Evolutionary conservation across 30 jellyfish, hydroid and myxozoan species (phyloP).

Genomic region (Nemopilema nomurai): DNA sequence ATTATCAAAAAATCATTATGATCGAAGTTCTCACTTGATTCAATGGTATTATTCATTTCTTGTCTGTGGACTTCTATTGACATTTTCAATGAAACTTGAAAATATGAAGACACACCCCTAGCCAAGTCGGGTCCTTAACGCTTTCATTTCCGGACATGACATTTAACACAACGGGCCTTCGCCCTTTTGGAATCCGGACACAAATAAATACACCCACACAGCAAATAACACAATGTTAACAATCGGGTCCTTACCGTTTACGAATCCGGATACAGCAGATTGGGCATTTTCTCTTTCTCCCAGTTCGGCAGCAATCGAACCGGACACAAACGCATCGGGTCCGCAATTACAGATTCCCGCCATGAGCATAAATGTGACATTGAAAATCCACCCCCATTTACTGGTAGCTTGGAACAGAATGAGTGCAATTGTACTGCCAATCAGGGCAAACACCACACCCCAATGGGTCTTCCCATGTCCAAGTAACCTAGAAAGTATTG

Average conservation of each 20-base stretch:
- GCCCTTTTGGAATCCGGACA: too few species aligned
- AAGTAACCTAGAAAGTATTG: constrained; percentile 52
- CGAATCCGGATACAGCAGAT: constrained; percentile 98
- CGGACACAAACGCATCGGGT: constrained; percentile 96
- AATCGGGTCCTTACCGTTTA: constrained; percentile 73
- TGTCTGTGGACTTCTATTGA: too few species aligned
- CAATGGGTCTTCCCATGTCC: constrained; percentile 91
- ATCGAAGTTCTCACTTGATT: too few species aligned
- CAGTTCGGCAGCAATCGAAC: constrained; percentile 95
- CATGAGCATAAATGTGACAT: constrained; percentile 82
- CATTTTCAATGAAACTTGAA: too few species aligned
- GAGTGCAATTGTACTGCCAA: constrained; percentile 86
- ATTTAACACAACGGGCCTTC: too few species aligned
- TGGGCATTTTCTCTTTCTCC: constrained; percentile 98
- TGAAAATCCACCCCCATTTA: constrained; percentile 88
- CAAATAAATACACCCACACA: too few species aligned
- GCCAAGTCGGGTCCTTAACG: too few species aligned
- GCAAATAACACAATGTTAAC: too few species aligned
- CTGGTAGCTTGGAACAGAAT: constrained; percentile 84
- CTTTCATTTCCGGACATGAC: too few species aligned
- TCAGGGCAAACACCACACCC: constrained; percentile 87
- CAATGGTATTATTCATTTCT: too few species aligned
- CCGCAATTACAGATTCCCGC: constrained; percentile 98
- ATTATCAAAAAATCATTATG: too few species aligned
- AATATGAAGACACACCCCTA: too few species aligned